Evolutionary conservation across 1,140 invertebrate genomes (phyloP).

Genomic region (Spodoptera litura): DNA sequence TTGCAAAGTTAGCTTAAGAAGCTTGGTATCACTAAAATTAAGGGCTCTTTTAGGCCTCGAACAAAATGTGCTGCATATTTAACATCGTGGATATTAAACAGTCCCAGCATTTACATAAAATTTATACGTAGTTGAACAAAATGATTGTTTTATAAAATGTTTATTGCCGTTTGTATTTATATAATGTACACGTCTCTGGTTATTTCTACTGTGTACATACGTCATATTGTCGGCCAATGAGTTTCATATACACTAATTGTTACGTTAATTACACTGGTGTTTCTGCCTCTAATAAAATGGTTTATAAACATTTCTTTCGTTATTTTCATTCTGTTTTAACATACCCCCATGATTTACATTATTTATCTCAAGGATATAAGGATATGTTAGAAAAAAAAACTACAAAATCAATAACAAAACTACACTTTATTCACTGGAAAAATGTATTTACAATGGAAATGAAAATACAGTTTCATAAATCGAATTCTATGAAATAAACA

Average conservation of each 20-base stretch:
- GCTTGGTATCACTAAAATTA: conserved; percentile 48
- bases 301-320: conserved; percentile 62
- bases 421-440: no score
- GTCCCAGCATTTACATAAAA: conserved; percentile 14
- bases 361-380: no score
- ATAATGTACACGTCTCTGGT: conserved; percentile 51
- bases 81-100: conserved; percentile 11
- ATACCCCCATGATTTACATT: no score
- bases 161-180: conserved; percentile 50
- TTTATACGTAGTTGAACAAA: conserved; percentile 48
- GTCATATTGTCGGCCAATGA: conserved; percentile 40
- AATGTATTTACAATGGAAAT: no score
- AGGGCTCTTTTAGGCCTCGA: conserved; percentile 23
- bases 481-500: no score
- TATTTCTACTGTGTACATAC: conserved; percentile 44
- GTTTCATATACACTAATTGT: conserved; percentile 63
- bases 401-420: no score
- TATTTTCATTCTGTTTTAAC: not conserved
- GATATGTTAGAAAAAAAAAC: no score
- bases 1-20: conserved; percentile 49
- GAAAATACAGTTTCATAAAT: no score
- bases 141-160: conserved; percentile 53
- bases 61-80: conserved; percentile 20
- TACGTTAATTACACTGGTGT: conserved; percentile 68
- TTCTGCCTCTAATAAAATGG: conserved; percentile 76